Evolutionary conservation across 2,888 invertebrate genomes (phyloP), one percentile per base, ranked within the genome.

Genomic region (Volucella inflata): DNA sequence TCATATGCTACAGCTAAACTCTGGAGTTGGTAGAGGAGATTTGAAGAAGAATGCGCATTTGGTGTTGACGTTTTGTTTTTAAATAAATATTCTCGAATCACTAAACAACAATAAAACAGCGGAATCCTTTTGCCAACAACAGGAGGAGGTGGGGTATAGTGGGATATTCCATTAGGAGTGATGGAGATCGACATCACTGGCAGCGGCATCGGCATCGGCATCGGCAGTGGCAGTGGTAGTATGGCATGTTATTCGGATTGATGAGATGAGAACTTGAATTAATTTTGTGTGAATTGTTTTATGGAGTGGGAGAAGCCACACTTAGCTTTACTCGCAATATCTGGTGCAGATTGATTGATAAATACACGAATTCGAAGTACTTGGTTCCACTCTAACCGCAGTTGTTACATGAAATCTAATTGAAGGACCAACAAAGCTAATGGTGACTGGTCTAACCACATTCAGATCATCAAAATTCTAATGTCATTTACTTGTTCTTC

Each of bases 11-110:
- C 44, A 30, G 62, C n/a, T 77, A 64, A 36, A 40, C 44, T 50
- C 48, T 44, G 11, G 51, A 53, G 62, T 57, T 50, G 51, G 64
- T 44, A 40, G 36, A 30, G 30, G 30, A 30, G 30, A 30, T 30
- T 62, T 60, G 67, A 40, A 59, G 21, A 81, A 81, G 81, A 81
- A 85, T 85, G 81, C 72, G 76, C 76, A 85, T 85, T 81, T 72
- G 62, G 71, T 85, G 85, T 81, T 80, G 76, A 85, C 72, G 76
- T 77, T 81, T 30, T 71, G 72, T 74, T 85, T 85, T 81, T 72
- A 80, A 85, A 85, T 85, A 85, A 85, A 85, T 85, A 85, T 81
- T 85, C 72, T 85, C 85, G 67, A 85, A 81, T 85, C 76, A 72
- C 71, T 81, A 67, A 85, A 77, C 81, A 85, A 77, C 71, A 85